These are phyloP conservation scores for Staurois parvus DNA, from an alignment of 2,797 vertebrate species.

Conservation along the genomic window DNA sequence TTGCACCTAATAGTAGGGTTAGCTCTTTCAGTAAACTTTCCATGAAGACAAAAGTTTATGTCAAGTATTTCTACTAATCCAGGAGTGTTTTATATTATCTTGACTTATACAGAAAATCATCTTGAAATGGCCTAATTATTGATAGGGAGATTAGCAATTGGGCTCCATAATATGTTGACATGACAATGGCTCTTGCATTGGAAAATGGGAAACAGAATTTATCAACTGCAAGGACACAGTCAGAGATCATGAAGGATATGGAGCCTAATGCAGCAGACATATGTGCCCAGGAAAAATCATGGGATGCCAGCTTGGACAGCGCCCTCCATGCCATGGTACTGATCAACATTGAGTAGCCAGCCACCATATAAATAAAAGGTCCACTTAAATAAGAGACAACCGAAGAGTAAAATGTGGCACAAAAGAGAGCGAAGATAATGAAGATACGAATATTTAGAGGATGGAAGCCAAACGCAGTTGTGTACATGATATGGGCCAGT, in stretches of 20 bases:
- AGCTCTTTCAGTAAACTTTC: not conserved
- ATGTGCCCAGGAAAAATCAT: not conserved
- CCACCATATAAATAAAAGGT: constrained; percentile 72
- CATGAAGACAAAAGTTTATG: not conserved
- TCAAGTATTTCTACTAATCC: not conserved
- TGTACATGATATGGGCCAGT: constrained; percentile 74
- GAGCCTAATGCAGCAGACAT: constrained; percentile 71
- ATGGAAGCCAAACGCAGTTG: constrained; percentile 60
- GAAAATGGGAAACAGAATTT: constrained; percentile 72
- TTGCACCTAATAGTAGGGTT: not conserved
- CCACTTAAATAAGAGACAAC: constrained; percentile 63
- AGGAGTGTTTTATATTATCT: constrained; percentile 40
- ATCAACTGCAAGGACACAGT: constrained; percentile 76
- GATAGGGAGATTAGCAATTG: constrained; percentile 81
- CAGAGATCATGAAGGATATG: constrained; percentile 81
- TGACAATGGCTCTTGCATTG: constrained; percentile 68
- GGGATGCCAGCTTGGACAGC: constrained; percentile 53
- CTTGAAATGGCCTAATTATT: constrained; percentile 47
- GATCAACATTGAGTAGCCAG: constrained; percentile 75
- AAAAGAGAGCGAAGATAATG: constrained; percentile 4
- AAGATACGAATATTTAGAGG: constrained; percentile 4
- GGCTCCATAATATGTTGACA: constrained; percentile 86
- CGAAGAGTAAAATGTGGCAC: not conserved
- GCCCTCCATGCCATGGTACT: constrained; percentile 74
- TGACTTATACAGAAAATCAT: constrained; percentile 77